phyloP scores from a whole-genome alignment of 2,113 vertebrate species.

The Copsychus sechellarum region DNA sequence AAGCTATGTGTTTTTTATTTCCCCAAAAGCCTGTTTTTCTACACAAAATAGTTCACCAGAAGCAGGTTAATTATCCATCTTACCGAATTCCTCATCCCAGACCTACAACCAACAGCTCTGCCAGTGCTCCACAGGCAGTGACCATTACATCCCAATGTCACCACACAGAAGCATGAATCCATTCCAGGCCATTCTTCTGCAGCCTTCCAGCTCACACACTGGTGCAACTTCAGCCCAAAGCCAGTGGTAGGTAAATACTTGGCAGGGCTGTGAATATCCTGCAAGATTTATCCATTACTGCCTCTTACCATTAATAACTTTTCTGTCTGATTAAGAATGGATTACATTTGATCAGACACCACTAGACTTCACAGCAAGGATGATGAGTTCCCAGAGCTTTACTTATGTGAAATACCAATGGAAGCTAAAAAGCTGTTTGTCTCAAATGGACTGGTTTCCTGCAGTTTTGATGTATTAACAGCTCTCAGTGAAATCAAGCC shows the following conservation, averaged over 20 bases:
- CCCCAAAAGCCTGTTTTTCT: background rate
- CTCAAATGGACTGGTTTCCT: background rate
- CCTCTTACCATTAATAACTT: background rate
- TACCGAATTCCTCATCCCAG: background rate
- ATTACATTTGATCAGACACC: background rate
- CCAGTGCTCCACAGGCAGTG: background rate
- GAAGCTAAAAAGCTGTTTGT: background rate
- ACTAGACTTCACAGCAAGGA: background rate
- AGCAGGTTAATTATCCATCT: background rate
- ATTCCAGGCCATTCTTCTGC: background rate
- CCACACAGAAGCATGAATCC: background rate
- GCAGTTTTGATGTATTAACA: background rate
- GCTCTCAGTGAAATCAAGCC: background rate
- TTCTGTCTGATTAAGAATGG: background rate
- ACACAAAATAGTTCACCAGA: background rate
- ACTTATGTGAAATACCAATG: background rate
- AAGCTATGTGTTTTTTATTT: background rate
- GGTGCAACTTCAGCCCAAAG: background rate
- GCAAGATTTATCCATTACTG: background rate
- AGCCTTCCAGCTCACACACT: background rate
- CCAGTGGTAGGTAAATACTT: background rate
- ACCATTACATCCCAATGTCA: background rate
- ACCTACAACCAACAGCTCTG: background rate
- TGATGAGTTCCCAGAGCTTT: background rate
- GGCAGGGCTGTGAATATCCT: background rate